phyloP scores from a whole-genome alignment of 2,888 invertebrate genomes.

The Athalia circularis region DNA sequence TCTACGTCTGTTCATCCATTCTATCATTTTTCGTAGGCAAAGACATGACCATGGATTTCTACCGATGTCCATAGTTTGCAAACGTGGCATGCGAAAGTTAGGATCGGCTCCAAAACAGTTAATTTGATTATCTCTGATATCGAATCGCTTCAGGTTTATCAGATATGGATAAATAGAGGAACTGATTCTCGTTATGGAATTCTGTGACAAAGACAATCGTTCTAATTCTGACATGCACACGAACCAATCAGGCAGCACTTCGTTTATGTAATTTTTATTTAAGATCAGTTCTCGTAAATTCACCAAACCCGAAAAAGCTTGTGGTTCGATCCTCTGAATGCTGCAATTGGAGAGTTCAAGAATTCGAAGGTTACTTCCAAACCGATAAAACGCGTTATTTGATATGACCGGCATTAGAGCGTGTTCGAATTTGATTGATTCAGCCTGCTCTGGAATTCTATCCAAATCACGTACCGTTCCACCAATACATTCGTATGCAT shows the following conservation, averaged over 20 bases:
- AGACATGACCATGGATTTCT: conserved; percentile 65
- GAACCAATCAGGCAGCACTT: conserved; percentile 53
- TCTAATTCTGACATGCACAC: conserved; percentile 53
- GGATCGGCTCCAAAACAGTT: conserved; percentile 63
- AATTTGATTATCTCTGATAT: conserved; percentile 60
- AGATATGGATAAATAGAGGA: conserved; percentile 59
- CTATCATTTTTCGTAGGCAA: conserved; percentile 57
- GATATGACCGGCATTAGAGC: conserved; percentile 58
- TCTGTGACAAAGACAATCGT: conserved; percentile 59
- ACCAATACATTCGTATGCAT: conserved; percentile 22
- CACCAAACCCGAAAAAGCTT: conserved; percentile 57
- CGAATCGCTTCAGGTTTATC: conserved; percentile 54
- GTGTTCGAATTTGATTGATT: conserved; percentile 55
- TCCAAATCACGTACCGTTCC: conserved; percentile 35
- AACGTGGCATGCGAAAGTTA: conserved; percentile 49
- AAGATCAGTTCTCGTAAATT: conserved; percentile 58
- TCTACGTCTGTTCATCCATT: conserved; percentile 54
- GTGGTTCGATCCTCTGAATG: conserved; percentile 56
- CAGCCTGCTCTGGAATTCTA: conserved; percentile 53
- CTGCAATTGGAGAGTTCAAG: conserved; percentile 61
- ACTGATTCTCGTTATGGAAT: conserved; percentile 59
- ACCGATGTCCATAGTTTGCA: conserved; percentile 54
- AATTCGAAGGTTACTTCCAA: conserved; percentile 56
- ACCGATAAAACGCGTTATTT: conserved; percentile 56
- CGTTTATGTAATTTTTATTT: conserved; percentile 57